phyloP scores from a whole-genome alignment of 2,888 invertebrate genomes.

The Entomobrya proxima region DNA sequence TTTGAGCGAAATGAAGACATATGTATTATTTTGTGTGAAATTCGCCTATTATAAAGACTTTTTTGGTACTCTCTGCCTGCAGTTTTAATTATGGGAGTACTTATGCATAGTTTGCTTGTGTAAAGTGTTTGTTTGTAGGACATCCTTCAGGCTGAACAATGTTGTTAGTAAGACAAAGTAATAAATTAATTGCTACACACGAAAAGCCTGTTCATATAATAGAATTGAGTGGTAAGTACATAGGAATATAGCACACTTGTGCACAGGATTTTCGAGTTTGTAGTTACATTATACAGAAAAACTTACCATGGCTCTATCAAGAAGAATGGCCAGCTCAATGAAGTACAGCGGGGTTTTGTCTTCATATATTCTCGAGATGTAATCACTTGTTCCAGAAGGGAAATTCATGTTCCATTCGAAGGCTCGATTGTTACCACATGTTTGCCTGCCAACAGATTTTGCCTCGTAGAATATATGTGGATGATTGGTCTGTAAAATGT shows the following conservation, averaged over 20 bases:
- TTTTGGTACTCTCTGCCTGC: background rate
- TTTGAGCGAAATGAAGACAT: background rate
- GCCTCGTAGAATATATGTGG: slow-evolving; percentile 98
- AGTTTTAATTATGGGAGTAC: background rate
- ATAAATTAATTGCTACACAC: slow-evolving; percentile 62
- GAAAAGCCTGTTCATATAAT: slow-evolving; percentile 8
- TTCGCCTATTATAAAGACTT: background rate
- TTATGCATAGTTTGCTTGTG: slow-evolving; percentile 13
- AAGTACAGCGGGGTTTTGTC: slow-evolving; percentile 89
- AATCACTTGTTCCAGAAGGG: slow-evolving; percentile 75
- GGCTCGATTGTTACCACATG: slow-evolving; percentile 89
- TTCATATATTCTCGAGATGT: slow-evolving; percentile 75
- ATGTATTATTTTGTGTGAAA: background rate
- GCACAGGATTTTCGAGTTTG: background rate
- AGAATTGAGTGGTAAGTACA: background rate
- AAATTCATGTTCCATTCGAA: slow-evolving; percentile 84
- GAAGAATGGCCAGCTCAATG: slow-evolving; percentile 95
- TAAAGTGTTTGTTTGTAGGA: background rate
- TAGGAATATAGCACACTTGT: background rate
- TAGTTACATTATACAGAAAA: background rate
- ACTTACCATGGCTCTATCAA: slow-evolving; percentile 94
- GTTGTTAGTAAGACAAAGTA: slow-evolving; percentile 52
- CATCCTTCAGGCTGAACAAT: slow-evolving; percentile 46
- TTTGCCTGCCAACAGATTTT: slow-evolving; percentile 91
- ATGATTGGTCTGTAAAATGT: slow-evolving; percentile 88